Evolutionary conservation across 1,140 invertebrate species (phyloP), one percentile per base, ranked within the genome.

Genomic region (Octopus sinensis): DNA sequence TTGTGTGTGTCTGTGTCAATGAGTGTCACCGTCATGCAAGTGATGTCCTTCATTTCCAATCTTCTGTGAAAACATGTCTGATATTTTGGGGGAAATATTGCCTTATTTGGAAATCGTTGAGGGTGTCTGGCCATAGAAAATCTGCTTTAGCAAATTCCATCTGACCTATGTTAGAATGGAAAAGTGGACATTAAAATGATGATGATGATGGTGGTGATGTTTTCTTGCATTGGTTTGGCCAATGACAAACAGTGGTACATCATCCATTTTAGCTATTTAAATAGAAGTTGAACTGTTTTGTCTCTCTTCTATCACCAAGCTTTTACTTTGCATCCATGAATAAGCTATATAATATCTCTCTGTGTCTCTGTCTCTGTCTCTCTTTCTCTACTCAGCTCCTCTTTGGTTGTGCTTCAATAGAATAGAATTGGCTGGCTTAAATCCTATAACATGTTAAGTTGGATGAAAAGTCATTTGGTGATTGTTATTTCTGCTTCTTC

Each of bases 331-430:
- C 68, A 53, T 80, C 80, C 52, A 52, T 80, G 52, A 52, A 51
- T 80, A 43, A 43, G 30, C 30, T 76, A 56, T 53, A 10, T 62
- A 6, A 53, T 80, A 73, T 51, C 71, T 73, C 17, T 73, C 30
- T 80, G 62, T n/a, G 1, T 12, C 9, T 62, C 9, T 12, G 1
- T 9, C 17, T 73, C 68, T 73, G 4, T 4, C 1, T 17, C 68
- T 80, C 0, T 73, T 6, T 71, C 54, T 80, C 7, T 80, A 17
- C 17, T 75, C 82, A 43, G n/a, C 76, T 68, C 81, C 52, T 73
- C 82, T 81, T 17, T 81, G 62, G 82, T 17, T 82, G 56, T 81
- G 43, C 53, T 51, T 81, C 53, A 43, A 43, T 43, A 43, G 30
- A 43, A 43, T 43, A 43, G 30, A 43, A 43, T 43, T 43, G 30